These are phyloP conservation scores for Girardia tigrina DNA, from an alignment of 2,888 invertebrate genomes.

Conservation along the genomic window DNA sequence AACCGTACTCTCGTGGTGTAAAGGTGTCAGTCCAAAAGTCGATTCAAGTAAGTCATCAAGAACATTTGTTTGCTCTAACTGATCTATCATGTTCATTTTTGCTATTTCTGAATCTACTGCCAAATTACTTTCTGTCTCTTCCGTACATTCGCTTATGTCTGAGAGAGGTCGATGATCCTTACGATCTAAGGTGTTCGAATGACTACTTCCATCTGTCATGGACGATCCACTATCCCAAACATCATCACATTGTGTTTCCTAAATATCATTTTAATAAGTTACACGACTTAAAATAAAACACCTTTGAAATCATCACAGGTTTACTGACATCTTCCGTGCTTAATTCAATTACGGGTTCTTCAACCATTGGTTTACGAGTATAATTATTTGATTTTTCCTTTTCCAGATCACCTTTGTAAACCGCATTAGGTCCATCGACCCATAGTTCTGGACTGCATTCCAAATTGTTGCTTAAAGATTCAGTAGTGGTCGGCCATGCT, in stretches of 20 bases:
- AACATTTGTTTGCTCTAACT: background rate
- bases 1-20: background rate
- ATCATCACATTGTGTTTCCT: constrained; percentile 20
- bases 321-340: background rate
- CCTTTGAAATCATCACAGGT: background rate
- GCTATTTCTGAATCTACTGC: background rate
- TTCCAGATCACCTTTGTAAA: background rate
- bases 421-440: background rate
- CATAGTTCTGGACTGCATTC: background rate
- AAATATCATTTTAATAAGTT: background rate
- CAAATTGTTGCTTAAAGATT: background rate
- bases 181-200: constrained; percentile 29
- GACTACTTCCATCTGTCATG: background rate
- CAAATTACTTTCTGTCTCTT: constrained; percentile 29
- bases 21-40: background rate
- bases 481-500: background rate
- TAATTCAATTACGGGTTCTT: background rate
- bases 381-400: background rate
- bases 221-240: constrained; percentile 13
- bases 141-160: constrained; percentile 35
- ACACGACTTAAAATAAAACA: background rate
- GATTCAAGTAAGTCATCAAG: constrained; percentile 1
- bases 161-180: constrained; percentile 35
- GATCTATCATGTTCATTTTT: constrained; percentile 5
- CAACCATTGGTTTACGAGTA: background rate